A percentile compares a stretch with the other conserved stretches of the same genome.
phyloP scores from a whole-genome alignment of 1,140 invertebrate species.

The Drosophila sucinea region DNA sequence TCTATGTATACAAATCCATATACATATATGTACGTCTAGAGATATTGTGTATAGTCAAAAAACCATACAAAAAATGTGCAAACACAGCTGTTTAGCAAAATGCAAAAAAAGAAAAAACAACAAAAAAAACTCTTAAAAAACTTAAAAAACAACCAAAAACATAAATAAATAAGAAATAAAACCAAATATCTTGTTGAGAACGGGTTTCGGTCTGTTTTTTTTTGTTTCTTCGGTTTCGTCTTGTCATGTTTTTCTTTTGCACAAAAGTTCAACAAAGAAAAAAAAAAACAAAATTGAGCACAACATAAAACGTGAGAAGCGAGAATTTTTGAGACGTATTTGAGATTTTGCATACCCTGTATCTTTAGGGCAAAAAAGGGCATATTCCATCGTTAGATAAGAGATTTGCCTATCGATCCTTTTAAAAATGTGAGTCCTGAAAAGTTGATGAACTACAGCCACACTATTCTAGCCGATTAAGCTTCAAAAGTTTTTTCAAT shows the following conservation, averaged over 20 bases:
- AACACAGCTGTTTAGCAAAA: slow-evolving; percentile 69
- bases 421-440: too few relatives aligned
- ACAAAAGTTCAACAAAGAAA: slow-evolving; percentile 63
- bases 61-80: slow-evolving; percentile 35
- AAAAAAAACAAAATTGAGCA: slow-evolving; percentile 30
- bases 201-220: slow-evolving; percentile 57
- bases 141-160: slow-evolving; percentile 1
- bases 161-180: slow-evolving; percentile 46
- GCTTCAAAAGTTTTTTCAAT: too few relatives aligned
- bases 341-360: slow-evolving; percentile 3
- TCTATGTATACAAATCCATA: slow-evolving; percentile 39
- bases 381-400: too few relatives aligned
- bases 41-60: slow-evolving; percentile 23
- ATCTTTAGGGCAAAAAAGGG: neutral
- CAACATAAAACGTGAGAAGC: slow-evolving; percentile 53
- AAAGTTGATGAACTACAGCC: too few relatives aligned
- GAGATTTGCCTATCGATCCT: too few relatives aligned
- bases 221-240: slow-evolving; percentile 23
- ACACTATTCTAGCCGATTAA: too few relatives aligned
- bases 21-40: slow-evolving; percentile 12
- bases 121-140: too few relatives aligned
- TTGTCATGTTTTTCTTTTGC: slow-evolving; percentile 43
- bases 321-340: slow-evolving; percentile 31
- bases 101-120: slow-evolving; percentile 7
- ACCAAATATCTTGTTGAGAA: slow-evolving; percentile 55